Conservation (phyloP, 23 tunicate species). For the Trididemnum miniatum region DNA sequence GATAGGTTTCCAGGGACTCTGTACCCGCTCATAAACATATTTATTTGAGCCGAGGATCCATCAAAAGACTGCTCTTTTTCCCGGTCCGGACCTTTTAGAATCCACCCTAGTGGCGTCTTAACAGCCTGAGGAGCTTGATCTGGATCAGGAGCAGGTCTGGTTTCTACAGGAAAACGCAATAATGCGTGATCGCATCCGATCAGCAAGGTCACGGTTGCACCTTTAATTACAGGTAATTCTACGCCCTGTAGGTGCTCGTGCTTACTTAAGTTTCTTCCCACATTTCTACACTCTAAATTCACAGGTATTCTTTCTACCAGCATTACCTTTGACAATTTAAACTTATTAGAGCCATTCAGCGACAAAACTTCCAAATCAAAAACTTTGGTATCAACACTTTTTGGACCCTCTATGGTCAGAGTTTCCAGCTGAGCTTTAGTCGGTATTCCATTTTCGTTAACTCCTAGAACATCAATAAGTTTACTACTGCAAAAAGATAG, state of each 20-base stretch:
- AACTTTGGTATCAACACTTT: not conserved
- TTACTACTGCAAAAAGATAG: not conserved
- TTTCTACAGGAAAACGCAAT: not conserved
- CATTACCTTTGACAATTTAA: too few relatives aligned
- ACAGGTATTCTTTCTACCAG: too few relatives aligned
- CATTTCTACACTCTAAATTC: too few relatives aligned
- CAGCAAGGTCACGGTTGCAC: slow-evolving; percentile 25
- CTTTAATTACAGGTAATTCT: slow-evolving; percentile 5
- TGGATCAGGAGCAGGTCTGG: not conserved
- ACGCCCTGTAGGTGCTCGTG: slow-evolving; percentile 9
- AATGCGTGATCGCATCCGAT: slow-evolving; percentile 18
- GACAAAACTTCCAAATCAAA: not conserved
- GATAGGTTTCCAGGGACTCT: not conserved
- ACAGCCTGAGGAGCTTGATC: not conserved
- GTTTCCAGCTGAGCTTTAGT: not conserved
- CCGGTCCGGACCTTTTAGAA: slow-evolving; percentile 10
- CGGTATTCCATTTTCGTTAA: not conserved
- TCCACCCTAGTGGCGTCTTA: slow-evolving; percentile 19
- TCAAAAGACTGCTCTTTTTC: too few relatives aligned
- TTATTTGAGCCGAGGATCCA: not conserved
- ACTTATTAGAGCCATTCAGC: not conserved
- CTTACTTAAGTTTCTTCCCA: too few relatives aligned
- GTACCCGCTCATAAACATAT: not conserved
- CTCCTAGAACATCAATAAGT: not conserved
- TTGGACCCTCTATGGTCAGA: not conserved